Percentiles rank a stretch among this genome's conserved stretches.
phyloP scores from a whole-genome alignment of 2,113 vertebrate genomes.

The Mellivora capensis region DNA sequence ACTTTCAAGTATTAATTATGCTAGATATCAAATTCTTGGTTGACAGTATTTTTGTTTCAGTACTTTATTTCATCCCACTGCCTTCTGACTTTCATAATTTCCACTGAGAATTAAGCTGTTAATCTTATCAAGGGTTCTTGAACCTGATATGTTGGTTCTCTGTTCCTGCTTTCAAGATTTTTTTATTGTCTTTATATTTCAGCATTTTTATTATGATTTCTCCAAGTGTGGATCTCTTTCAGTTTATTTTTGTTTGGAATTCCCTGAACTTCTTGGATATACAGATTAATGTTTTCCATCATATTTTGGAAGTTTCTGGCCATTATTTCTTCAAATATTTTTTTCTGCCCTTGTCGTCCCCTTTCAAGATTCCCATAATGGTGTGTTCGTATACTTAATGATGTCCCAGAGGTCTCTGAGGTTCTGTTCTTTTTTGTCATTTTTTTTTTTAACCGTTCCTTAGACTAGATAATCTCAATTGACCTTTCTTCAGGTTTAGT shows the following conservation, averaged over 20 bases:
- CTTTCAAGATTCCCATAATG: not conserved
- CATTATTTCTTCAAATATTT: not conserved
- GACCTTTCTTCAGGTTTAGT: not conserved
- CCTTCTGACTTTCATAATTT: not conserved
- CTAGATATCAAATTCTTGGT: not conserved
- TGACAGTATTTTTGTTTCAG: not conserved
- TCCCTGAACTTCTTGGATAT: not conserved
- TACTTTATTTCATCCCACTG: too few species aligned
- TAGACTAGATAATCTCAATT: not conserved
- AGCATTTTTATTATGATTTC: not conserved
- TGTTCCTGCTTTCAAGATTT: not conserved
- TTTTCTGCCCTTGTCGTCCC: not conserved
- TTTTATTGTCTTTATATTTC: not conserved
- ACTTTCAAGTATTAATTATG: not conserved
- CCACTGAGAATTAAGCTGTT: not conserved
- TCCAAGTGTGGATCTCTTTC: not conserved
- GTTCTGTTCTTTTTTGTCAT: not conserved
- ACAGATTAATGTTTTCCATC: not conserved
- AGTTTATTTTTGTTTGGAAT: not conserved
- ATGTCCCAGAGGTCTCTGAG: not conserved
- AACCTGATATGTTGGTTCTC: not conserved
- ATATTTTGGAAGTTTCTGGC: not conserved
- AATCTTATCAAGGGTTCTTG: not conserved
- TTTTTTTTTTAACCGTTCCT: not conserved
- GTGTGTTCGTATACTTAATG: not conserved